Conservation (phyloP, 2,888 invertebrate genomes). For the Drosophila pseudotakahashii region DNA sequence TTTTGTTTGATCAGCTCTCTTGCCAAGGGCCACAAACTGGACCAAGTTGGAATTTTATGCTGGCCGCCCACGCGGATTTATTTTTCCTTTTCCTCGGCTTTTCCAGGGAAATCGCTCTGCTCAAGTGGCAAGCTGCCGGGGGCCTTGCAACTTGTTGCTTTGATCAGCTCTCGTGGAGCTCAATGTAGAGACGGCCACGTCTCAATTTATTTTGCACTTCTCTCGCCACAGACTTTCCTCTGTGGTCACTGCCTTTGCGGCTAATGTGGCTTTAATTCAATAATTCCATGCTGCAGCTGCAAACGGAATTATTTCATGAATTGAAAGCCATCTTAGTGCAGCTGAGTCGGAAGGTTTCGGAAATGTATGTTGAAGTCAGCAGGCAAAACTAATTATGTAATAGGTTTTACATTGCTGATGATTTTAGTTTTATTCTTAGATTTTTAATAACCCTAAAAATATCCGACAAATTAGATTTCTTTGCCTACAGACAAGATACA, state of each 20-base stretch:
- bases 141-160: slow-evolving; percentile 35
- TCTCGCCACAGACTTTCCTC: neutral
- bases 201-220: slow-evolving; percentile 25
- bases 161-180: slow-evolving; percentile 34
- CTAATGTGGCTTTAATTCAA: slow-evolving; percentile 10
- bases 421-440: too few relatives aligned
- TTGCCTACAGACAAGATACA: too few relatives aligned
- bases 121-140: slow-evolving; percentile 32
- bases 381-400: neutral
- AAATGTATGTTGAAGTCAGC: neutral
- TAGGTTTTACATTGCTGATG: neutral
- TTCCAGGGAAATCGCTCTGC: slow-evolving; percentile 25
- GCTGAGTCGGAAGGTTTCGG: neutral
- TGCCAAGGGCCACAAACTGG: slow-evolving; percentile 29
- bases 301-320: neutral
- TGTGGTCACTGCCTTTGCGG: slow-evolving; percentile 7
- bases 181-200: slow-evolving; percentile 9
- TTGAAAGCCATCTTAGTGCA: neutral
- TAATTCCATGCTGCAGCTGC: slow-evolving; percentile 18
- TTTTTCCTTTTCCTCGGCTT: slow-evolving; percentile 13
- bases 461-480: too few relatives aligned
- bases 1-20: slow-evolving; percentile 40
- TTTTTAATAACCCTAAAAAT: too few relatives aligned
- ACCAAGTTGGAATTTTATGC: slow-evolving; percentile 5
- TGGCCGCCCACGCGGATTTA: slow-evolving; percentile 31